These are phyloP conservation scores for Poeciliopsis turrubarensis DNA, from an alignment of 2,113 vertebrate species.

Conservation along the genomic window DNA sequence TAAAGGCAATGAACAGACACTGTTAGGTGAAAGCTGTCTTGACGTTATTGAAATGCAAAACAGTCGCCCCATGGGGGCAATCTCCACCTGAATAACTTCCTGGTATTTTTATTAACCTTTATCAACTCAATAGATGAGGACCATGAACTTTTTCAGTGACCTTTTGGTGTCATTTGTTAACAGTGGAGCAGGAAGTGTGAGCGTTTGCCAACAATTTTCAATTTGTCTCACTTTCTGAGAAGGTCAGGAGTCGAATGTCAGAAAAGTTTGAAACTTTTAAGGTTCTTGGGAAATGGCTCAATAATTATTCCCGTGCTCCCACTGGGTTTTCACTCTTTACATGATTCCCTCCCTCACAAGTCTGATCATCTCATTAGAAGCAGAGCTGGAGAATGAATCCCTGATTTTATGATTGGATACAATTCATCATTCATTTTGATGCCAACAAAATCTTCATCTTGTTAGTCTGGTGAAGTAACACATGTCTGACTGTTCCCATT, in stretches of 20 bases:
- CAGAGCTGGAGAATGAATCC: conserved; percentile 33
- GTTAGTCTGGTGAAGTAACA: conserved; percentile 23
- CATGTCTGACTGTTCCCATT: conserved; percentile 1
- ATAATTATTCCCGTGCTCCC: background rate
- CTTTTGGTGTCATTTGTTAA: conserved; percentile 51
- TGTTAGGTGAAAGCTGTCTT: conserved; percentile 36
- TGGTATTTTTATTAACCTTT: conserved; percentile 68
- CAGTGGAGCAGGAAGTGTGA: conserved; percentile 21
- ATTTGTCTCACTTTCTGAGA: conserved; percentile 9
- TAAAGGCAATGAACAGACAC: conserved; percentile 33
- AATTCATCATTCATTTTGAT: conserved; percentile 31
- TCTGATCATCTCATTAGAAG: conserved; percentile 51
- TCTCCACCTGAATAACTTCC: conserved; percentile 19
- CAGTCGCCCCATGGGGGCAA: conserved; percentile 25
- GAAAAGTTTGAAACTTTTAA: conserved; percentile 26
- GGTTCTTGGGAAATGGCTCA: background rate
- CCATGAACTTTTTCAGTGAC: conserved; percentile 55
- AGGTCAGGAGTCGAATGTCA: conserved; percentile 39
- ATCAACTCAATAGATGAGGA: conserved; percentile 58
- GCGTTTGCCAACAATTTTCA: conserved; percentile 18
- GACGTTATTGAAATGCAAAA: conserved; percentile 59
- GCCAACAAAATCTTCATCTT: conserved; percentile 14
- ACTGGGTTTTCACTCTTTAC: background rate
- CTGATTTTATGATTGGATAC: conserved; percentile 23
- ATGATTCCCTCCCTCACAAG: conserved; percentile 37